phyloP scores from a whole-genome alignment of 2,113 vertebrate genomes.

The Alligator mississippiensis region DNA sequence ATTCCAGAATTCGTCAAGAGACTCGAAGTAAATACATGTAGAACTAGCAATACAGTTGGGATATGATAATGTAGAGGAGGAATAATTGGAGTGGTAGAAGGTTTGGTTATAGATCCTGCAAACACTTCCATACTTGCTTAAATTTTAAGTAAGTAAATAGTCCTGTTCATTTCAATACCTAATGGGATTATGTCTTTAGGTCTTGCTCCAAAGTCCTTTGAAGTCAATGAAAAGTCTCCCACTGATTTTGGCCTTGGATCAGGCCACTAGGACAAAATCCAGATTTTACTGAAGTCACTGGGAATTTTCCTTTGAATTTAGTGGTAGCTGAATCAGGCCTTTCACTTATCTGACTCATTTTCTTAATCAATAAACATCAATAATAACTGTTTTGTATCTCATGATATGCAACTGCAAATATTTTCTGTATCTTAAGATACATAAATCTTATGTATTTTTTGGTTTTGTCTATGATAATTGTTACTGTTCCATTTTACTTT shows the following conservation, averaged over 20 bases:
- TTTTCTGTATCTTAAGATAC: neutral
- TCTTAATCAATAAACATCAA: neutral
- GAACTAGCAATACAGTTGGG: no score
- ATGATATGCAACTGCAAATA: neutral
- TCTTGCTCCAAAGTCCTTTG: neutral
- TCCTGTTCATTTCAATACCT: neutral
- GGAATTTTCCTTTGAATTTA: neutral
- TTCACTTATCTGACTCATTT: neutral
- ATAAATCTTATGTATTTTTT: neutral
- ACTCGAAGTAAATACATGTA: neutral
- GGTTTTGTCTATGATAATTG: neutral
- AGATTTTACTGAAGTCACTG: neutral
- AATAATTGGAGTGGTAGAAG: neutral
- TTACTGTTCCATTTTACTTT: accelerated
- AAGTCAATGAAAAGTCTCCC: neutral
- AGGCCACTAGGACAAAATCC: neutral
- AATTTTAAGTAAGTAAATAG: neutral
- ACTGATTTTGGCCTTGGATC: neutral
- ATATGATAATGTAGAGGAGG: neutral
- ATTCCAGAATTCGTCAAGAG: neutral
- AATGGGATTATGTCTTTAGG: neutral
- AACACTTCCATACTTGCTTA: neutral
- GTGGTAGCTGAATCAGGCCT: neutral
- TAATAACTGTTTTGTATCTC: neutral
- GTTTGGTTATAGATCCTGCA: neutral